Base-by-base conservation (phyloP, 2,113 vertebrate species). In the Pterophyllum scalare region DNA sequence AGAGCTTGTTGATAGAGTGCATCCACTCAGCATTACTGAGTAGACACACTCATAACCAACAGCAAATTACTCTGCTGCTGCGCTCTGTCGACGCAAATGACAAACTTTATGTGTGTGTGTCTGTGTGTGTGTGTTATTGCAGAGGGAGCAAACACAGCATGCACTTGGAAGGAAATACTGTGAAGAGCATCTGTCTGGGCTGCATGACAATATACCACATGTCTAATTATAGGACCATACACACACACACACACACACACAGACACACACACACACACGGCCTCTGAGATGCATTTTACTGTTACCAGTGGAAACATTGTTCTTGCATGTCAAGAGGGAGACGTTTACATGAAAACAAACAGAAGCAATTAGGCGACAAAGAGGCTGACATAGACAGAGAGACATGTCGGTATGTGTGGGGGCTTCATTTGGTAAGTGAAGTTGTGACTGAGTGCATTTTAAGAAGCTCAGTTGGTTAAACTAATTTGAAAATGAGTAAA, bases 351-450 rank as follows among this genome's bases (percentile, higher is more conserved):
- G 82, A 78, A 87, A 88, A 90, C 85, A 91, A 91, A 89, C 80
- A 72, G 83, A 91, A 70, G 83, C 89, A 92, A 94, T 94, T 92
- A 93, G 83, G 82, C 6, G 12, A 85, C 79, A 82, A 83, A 82
- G 35, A n/a, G 60, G 15, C 61, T 72, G 19, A 72, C 67, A 72
- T 28, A 75, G 31, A 72, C 43, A 70, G 59, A 67, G 80, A 77
- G 28, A 52, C 40, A 49, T 14, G 20, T 4, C 22, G 35, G 61
- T 26, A 59, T 4, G 13, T 46, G 43, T 75, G 17, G 59, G 52
- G 28, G 59, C 56, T 14, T 59, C 20, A 17, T 12, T 57, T n/a
- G 31, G 19, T 2, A 43, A 61, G 22, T 5, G 49, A 61, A 52
- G 15, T 22, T 67, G 46, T 49, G 33, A 74, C 19, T 2, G 17